Evolutionary conservation across 2,888 invertebrate genomes (phyloP).

Genomic region (Mythimna impura): DNA sequence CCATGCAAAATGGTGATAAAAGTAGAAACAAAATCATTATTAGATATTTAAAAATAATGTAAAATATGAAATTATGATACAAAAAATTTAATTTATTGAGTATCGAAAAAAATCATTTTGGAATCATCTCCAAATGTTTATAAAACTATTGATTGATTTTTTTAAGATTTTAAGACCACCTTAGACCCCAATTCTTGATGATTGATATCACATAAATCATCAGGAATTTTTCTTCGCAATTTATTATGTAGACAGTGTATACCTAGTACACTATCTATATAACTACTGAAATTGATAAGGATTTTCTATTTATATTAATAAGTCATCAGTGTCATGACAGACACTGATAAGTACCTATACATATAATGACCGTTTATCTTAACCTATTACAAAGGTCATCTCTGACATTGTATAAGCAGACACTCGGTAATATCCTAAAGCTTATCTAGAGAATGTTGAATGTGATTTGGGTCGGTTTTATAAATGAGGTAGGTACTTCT

Average conservation of each 20-base stretch:
- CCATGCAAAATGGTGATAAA: not conserved
- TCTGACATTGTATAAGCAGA: constrained; percentile 26
- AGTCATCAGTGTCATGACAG: constrained; percentile 12
- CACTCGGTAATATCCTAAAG: constrained; percentile 8
- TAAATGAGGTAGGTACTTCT: not conserved
- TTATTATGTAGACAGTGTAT: not conserved
- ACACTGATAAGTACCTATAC: constrained; percentile 24
- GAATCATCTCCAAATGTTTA: no score
- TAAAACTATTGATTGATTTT: no score
- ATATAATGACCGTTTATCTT: constrained; percentile 27
- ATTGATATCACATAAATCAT: not conserved
- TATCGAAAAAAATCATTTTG: no score
- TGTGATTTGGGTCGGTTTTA: not conserved
- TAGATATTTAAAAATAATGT: no score
- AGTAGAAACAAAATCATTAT: no score
- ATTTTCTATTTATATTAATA: constrained; percentile 2
- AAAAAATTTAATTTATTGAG: no score
- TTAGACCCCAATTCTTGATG: not conserved
- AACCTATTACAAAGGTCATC: constrained; percentile 28
- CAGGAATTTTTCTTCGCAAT: no score
- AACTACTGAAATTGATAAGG: constrained; percentile 18
- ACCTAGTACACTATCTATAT: constrained; percentile 2
- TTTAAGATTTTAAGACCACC: no score
- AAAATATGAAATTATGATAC: no score
- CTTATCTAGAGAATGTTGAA: constrained; percentile 13